Conservation (phyloP, 2,888 invertebrate species). For the Acleris cristana region DNA sequence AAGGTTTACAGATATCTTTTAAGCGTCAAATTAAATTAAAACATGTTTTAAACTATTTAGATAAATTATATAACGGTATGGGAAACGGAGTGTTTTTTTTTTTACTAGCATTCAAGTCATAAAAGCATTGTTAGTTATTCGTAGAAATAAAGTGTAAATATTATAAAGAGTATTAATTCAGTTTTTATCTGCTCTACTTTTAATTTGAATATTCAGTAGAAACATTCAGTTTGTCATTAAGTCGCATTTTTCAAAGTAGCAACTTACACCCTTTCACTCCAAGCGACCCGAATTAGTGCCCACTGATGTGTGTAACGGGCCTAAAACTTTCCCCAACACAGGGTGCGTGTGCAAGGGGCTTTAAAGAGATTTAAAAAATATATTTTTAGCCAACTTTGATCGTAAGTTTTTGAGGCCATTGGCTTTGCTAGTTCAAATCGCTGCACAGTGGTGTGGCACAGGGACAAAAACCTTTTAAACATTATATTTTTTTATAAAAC, state of each 20-base stretch:
- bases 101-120: too few species aligned
- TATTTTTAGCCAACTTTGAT: constrained; percentile 40
- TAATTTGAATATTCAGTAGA: too few species aligned
- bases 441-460: constrained; percentile 27
- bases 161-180: too few species aligned
- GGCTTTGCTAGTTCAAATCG: constrained; percentile 21
- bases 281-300: constrained; percentile 67
- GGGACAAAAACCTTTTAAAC: constrained; percentile 2
- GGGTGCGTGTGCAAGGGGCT: constrained; percentile 57
- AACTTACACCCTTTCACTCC: constrained; percentile 62
- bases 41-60: not conserved
- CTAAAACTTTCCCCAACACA: constrained; percentile 71
- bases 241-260: constrained; percentile 13
- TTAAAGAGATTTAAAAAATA: constrained; percentile 64
- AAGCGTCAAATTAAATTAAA: not conserved
- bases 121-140: too few species aligned
- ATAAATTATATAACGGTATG: too few species aligned
- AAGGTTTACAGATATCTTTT: constrained; percentile 1
- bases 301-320: constrained; percentile 78
- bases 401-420: constrained; percentile 33
- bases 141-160: too few species aligned
- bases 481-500: not conserved
- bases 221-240: not conserved
- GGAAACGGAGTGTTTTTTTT: too few species aligned
- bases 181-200: too few species aligned